phyloP scores from a whole-genome alignment of 2,888 invertebrate species.

The Tryphoninae sp. region DNA sequence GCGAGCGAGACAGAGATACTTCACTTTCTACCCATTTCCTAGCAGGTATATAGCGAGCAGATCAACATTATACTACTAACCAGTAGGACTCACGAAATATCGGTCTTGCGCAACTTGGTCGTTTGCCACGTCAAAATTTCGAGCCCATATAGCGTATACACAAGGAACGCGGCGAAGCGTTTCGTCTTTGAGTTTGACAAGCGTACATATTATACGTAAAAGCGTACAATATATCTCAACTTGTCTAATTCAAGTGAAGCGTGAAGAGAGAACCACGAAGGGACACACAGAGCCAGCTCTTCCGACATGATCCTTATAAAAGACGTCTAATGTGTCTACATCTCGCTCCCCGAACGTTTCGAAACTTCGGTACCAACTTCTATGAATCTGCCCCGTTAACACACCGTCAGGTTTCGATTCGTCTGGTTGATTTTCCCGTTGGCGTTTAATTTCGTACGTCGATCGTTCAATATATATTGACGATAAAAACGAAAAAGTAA shows the following conservation, averaged over 20 bases:
- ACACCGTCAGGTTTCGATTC: neutral
- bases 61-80: slow-evolving; percentile 35
- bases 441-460: neutral
- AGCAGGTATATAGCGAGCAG: slow-evolving; percentile 10
- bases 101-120: slow-evolving; percentile 52
- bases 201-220: slow-evolving; percentile 11
- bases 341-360: neutral
- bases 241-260: slow-evolving; percentile 24
- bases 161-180: neutral
- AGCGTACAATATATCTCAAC: slow-evolving; percentile 10
- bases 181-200: slow-evolving; percentile 8
- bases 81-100: slow-evolving; percentile 54
- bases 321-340: neutral
- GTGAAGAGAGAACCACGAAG: neutral
- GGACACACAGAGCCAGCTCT: slow-evolving; percentile 1
- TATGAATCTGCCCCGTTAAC: neutral
- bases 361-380: neutral
- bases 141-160: slow-evolving; percentile 35
- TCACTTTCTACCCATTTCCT: slow-evolving; percentile 57
- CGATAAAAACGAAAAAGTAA: neutral
- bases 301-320: neutral
- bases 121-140: slow-evolving; percentile 40
- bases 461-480: neutral
- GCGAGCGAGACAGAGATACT: slow-evolving; percentile 1
- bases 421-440: neutral